Conservation (phyloP, 2,797 vertebrate genomes). For the Lemur catta region DNA sequence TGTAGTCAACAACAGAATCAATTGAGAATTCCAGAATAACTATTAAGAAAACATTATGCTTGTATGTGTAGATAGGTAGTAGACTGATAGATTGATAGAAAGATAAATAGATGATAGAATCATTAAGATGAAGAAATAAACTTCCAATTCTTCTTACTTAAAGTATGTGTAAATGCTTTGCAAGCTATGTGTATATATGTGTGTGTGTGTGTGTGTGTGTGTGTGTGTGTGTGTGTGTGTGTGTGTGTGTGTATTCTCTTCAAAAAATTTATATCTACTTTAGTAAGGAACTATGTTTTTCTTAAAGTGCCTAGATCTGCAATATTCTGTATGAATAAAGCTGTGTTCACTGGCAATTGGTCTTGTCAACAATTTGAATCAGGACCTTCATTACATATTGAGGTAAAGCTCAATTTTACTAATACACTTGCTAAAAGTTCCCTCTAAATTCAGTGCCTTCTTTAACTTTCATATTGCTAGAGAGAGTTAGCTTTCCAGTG, state of each 20-base stretch:
- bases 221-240: too few relatives aligned
- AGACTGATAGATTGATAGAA: background rate
- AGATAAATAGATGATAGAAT: background rate
- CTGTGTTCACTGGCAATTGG: background rate
- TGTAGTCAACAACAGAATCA: background rate
- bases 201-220: too few relatives aligned
- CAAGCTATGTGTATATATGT: background rate
- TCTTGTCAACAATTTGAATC: background rate
- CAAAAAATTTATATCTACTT: background rate
- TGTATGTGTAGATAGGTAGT: background rate
- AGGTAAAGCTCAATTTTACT: background rate
- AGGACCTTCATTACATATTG: background rate
- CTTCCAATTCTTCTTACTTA: background rate
- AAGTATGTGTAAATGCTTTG: background rate
- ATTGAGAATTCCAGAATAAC: background rate
- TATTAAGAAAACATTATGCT: background rate
- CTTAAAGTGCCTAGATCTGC: background rate
- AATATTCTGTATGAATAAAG: background rate
- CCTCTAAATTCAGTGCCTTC: background rate
- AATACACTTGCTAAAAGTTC: background rate
- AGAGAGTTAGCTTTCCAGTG: background rate
- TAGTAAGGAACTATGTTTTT: background rate
- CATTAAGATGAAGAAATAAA: background rate
- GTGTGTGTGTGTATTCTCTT: background rate
- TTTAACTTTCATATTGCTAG: background rate